Base-by-base conservation (phyloP, 2,888 invertebrate genomes). In the Argyresthia albistria region DNA sequence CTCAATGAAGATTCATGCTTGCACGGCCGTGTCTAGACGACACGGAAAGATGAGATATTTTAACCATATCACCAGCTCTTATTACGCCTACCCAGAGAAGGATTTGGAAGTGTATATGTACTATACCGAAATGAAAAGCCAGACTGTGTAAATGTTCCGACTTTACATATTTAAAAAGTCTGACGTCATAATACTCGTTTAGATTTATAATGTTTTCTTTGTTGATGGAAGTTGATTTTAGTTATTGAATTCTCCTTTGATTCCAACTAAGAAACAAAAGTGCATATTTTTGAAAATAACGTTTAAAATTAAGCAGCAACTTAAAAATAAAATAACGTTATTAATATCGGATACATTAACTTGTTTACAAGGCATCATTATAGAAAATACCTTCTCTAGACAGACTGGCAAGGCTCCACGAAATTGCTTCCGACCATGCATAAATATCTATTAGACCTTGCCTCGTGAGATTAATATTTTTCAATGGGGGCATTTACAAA, bases 371-470 rank as follows among this genome's bases (percentile, higher is more conserved):
- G 76, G 70, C 71, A 72, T 67, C 67, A 58, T 63, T 62, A 67
- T 67, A 63, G 66, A 67, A 70, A 70, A 66, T 61, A 65, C 58
- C 58, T 58, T 62, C 60, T 62, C 59, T 59, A 59, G 60, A 61
- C 64, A 60, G 61, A 61, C 64, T 65, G 61, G 67, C 73, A 75
- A 25, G 25, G 43, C 50, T 75, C 69, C 66, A 68, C 68, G 65
- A 76, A 76, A 86, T 86, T 86, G 83, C 69, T 68, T 81, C 67
- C 78, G 65, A 58, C 76, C 76, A 76, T 70, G 82, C 87, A 84
- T 84, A 83, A 86, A 87, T 84, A 86, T 84, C 86, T 84, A 84
- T 86, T 79, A 87, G 66, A 71, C 70, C 66, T 25, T 25, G 67
- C 69, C 69, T 69, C 63, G 61, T 60, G 69, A 75, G 79, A 80